phyloP scores from a whole-genome alignment of 2,113 vertebrate genomes.

The Pao palembangensis region DNA sequence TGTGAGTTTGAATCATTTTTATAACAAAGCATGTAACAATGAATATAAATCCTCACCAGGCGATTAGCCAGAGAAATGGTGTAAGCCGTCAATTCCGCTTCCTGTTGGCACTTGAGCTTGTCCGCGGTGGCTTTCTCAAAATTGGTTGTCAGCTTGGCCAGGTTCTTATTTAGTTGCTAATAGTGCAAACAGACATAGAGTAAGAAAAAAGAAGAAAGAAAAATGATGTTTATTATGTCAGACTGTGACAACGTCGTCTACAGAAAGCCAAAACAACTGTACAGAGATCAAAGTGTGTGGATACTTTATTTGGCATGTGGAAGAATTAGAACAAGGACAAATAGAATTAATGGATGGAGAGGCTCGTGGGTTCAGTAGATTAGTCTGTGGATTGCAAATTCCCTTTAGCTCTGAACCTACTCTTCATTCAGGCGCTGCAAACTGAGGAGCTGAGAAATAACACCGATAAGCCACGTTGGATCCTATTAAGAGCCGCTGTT shows the following conservation, averaged over 20 bases:
- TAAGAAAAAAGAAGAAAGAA: neutral
- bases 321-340: conserved; percentile 71
- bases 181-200: conserved; percentile 10
- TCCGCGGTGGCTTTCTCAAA: conserved; percentile 92
- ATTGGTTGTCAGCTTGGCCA: conserved; percentile 84
- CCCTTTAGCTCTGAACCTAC: conserved; percentile 42
- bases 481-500: conserved; percentile 47
- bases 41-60: conserved; percentile 79
- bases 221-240: too few relatives aligned
- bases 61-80: conserved; percentile 92
- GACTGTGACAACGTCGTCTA: too few relatives aligned
- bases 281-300: conserved; percentile 8
- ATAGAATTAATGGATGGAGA: conserved; percentile 65
- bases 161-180: conserved; percentile 90
- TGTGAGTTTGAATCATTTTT: too few relatives aligned
- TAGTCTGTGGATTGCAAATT: conserved; percentile 63
- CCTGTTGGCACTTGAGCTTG: conserved; percentile 90
- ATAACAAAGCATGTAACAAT: too few relatives aligned
- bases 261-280: neutral
- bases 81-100: conserved; percentile 83
- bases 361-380: conserved; percentile 63
- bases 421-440: conserved; percentile 40
- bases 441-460: conserved; percentile 51
- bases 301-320: conserved; percentile 57
- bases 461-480: conserved; percentile 47